These are phyloP conservation scores for Semaprochilodus insignis DNA, from an alignment of 2,797 vertebrate species.

Conservation along the genomic window DNA sequence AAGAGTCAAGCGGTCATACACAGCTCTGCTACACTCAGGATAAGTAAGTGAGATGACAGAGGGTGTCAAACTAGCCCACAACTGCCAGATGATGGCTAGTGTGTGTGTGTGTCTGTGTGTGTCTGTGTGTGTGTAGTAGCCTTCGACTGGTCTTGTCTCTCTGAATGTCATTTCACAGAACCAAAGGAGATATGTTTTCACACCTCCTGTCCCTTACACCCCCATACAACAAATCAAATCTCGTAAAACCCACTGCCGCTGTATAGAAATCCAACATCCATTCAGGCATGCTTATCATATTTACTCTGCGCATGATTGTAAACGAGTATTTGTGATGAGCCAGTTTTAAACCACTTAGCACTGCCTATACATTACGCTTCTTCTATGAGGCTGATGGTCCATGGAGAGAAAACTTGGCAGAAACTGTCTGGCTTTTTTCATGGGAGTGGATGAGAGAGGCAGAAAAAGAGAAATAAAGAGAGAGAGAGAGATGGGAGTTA, in stretches of 20 bases:
- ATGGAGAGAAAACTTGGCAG: conserved; percentile 40
- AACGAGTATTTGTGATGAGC: conserved; percentile 34
- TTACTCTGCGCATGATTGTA: conserved; percentile 12
- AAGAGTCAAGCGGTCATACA: conserved; percentile 27
- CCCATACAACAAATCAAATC: conserved; percentile 46
- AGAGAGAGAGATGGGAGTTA: conserved; percentile 28
- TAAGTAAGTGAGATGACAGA: conserved; percentile 51
- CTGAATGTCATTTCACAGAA: conserved; percentile 46
- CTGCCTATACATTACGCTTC: conserved; percentile 12
- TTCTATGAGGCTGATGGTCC: conserved; percentile 33
- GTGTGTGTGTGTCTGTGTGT: conserved; percentile 7
- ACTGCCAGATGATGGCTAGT: conserved; percentile 38
- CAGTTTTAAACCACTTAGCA: conserved; percentile 24
- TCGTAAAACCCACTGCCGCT: conserved; percentile 30
- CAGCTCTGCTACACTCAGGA: conserved; percentile 30
- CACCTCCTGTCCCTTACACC: conserved; percentile 47
- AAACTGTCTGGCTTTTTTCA: conserved; percentile 47
- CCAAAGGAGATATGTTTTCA: conserved; percentile 38
- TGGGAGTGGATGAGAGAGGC: conserved; percentile 25
- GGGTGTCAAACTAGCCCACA: conserved; percentile 43
- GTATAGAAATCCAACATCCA: conserved; percentile 13
- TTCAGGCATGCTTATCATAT: conserved; percentile 24
- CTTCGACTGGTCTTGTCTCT: conserved; percentile 20
- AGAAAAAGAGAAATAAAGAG: conserved; percentile 10
- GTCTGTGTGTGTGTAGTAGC: conserved; percentile 13